phyloP scores from a whole-genome alignment of 2,797 vertebrate species.

The Odontamblyopus lacepedii region DNA sequence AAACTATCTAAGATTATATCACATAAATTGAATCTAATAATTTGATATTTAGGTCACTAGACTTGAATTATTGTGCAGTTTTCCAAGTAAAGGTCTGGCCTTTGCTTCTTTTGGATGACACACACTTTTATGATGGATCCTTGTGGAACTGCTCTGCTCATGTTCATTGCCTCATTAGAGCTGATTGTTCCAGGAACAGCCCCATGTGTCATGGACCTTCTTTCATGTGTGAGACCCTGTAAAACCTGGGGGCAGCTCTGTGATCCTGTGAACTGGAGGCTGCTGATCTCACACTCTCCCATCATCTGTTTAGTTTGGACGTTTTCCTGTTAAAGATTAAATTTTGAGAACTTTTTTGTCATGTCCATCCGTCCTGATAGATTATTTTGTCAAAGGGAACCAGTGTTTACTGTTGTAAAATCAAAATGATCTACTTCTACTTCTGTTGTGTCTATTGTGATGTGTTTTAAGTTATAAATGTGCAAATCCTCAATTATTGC shows the following conservation, averaged over 20 bases:
- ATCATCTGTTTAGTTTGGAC: neutral
- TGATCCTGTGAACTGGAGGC: conserved; percentile 32
- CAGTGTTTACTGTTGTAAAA: neutral
- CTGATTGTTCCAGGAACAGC: conserved; percentile 25
- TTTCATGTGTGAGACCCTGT: conserved; percentile 57
- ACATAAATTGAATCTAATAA: neutral
- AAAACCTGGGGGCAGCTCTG: conserved; percentile 42
- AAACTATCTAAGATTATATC: neutral
- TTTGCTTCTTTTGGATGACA: neutral
- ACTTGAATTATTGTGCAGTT: neutral
- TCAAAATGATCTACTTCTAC: neutral
- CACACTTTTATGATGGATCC: neutral
- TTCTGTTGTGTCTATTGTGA: too few relatives aligned
- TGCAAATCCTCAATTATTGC: too few relatives aligned
- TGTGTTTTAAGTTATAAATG: too few relatives aligned
- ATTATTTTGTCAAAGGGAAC: neutral
- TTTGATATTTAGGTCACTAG: neutral
- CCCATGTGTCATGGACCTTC: conserved; percentile 10
- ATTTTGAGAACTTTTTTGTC: neutral
- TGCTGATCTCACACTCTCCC: neutral
- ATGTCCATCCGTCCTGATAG: neutral
- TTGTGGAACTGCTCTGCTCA: neutral
- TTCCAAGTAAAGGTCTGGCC: neutral
- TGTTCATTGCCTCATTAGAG: neutral
- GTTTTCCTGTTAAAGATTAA: neutral